phyloP scores from a whole-genome alignment of 1,140 invertebrate genomes.

The Macrobrachium nipponense region DNA sequence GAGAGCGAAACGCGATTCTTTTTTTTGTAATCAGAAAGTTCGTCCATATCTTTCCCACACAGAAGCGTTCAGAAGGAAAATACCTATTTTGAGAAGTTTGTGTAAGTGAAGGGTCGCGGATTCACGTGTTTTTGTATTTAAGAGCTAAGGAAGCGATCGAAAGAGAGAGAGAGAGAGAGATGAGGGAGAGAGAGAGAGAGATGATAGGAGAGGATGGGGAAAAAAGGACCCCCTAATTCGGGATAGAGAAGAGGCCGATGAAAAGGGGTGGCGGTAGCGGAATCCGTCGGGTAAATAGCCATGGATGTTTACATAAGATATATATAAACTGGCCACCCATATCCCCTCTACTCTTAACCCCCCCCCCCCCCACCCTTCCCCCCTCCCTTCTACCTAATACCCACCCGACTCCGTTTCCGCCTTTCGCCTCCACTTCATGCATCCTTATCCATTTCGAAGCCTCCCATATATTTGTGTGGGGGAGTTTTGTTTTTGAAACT shows the following conservation, averaged over 20 bases:
- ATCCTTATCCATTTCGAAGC: no score
- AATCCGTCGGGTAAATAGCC: constrained; percentile 43
- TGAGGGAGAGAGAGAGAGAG: not conserved
- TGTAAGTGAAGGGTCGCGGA: no score
- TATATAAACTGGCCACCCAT: constrained; percentile 47
- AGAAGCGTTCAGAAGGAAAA: no score
- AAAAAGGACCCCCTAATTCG: constrained; percentile 35
- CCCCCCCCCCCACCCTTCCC: not conserved
- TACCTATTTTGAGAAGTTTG: no score
- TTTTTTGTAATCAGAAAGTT: no score
- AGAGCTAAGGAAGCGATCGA: not conserved
- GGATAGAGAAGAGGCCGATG: constrained; percentile 25
- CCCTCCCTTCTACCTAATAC: not conserved
- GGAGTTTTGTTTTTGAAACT: no score
- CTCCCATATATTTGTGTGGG: no score
- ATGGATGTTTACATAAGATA: constrained; percentile 51
- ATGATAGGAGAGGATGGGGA: not conserved
- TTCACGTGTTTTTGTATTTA: no score
- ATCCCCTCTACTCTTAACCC: not conserved
- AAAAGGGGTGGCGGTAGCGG: constrained; percentile 12
- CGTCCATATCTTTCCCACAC: no score
- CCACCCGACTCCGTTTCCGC: not conserved
- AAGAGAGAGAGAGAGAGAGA: not conserved
- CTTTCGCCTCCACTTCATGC: not conserved
- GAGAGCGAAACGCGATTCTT: no score